A percentile compares a stretch with the other conserved stretches of the same genome.
Evolutionary conservation across 1,140 invertebrate genomes (phyloP).

Genomic region (Helicorthomorpha holstii): DNA sequence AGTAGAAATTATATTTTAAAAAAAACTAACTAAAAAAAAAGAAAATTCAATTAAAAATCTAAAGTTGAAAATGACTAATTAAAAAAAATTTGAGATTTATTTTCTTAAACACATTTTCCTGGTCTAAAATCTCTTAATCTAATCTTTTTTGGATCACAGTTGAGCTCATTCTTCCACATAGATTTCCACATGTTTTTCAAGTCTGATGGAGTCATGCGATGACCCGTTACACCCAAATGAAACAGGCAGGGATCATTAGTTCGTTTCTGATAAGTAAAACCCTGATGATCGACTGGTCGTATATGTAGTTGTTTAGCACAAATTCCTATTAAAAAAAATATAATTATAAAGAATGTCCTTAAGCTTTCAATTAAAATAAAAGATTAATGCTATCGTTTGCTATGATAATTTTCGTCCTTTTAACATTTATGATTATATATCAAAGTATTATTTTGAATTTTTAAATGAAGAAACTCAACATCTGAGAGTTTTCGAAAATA

Average conservation of each 20-base stretch:
- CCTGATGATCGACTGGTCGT: constrained; percentile 25
- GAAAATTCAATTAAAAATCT: too few relatives aligned
- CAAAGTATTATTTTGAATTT: too few relatives aligned
- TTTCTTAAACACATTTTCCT: neutral
- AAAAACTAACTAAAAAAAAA: too few relatives aligned
- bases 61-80: too few relatives aligned
- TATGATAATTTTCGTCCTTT: too few relatives aligned
- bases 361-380: too few relatives aligned
- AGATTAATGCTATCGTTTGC: constrained; percentile 28
- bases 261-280: constrained; percentile 37
- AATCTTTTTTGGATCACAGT: neutral
- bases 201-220: constrained; percentile 16
- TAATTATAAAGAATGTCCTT: constrained; percentile 19
- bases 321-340: too few relatives aligned
- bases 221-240: constrained; percentile 17
- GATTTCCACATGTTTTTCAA: constrained; percentile 8
- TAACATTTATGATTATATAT: too few relatives aligned
- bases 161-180: neutral
- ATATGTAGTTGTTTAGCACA: constrained; percentile 13
- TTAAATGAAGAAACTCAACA: too few relatives aligned
- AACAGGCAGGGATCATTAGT: constrained; percentile 17
- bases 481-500: too few relatives aligned
- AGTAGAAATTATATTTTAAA: too few relatives aligned
- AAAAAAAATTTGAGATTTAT: too few relatives aligned
- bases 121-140: neutral